A percentile compares a stretch with the other conserved stretches of the same genome.
These are phyloP conservation scores for Geococcyx californianus DNA, from an alignment of 2,113 vertebrate species.

Conservation along the genomic window DNA sequence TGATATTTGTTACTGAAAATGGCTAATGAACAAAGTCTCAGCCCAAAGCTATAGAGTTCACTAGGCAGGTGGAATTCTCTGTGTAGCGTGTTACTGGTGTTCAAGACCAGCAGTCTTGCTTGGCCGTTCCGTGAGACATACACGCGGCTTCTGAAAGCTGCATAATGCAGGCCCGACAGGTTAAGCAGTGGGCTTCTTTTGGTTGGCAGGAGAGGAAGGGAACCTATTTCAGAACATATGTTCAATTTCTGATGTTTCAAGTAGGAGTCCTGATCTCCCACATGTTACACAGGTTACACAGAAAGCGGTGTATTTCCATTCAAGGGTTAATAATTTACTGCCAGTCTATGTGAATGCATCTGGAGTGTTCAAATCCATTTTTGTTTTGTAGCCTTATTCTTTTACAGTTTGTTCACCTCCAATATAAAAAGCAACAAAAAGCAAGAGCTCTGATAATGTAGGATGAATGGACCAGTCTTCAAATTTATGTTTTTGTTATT, in stretches of 20 bases:
- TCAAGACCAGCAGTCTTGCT: neutral
- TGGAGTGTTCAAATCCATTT: neutral
- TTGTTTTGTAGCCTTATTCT: neutral
- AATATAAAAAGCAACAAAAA: neutral
- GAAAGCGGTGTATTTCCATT: neutral
- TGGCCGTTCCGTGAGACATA: neutral
- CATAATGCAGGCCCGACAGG: neutral
- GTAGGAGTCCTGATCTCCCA: neutral
- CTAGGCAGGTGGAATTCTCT: neutral
- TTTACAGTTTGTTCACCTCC: neutral
- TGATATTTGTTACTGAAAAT: neutral
- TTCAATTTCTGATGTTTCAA: neutral
- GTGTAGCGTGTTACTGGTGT: neutral
- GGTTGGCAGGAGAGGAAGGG: accelerated
- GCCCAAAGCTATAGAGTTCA: neutral
- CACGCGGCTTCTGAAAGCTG: neutral
- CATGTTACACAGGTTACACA: neutral
- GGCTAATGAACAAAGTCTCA: neutral
- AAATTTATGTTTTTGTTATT: neutral
- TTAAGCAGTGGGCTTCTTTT: neutral
- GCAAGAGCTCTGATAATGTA: neutral
- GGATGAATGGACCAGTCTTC: neutral
- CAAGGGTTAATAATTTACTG: neutral
- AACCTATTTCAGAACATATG: neutral
- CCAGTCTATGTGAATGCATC: neutral